These are phyloP conservation scores for Eumeta japonica DNA, from an alignment of 1,140 invertebrate species.

Conservation along the genomic window DNA sequence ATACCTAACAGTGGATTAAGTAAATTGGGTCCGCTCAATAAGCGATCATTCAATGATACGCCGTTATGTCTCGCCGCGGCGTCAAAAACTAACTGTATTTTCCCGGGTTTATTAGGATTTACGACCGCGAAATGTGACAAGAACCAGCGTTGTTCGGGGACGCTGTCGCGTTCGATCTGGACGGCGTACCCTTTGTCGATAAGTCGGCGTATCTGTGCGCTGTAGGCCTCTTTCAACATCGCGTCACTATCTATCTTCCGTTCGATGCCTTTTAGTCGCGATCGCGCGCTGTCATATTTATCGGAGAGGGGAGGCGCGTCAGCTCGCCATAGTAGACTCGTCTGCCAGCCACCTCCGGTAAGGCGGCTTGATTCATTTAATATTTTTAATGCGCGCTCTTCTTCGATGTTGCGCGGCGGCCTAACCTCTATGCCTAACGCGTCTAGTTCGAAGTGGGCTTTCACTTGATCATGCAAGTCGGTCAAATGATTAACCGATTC, in stretches of 20 bases:
- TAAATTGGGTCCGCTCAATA: slow-evolving; percentile 15
- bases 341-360: background rate
- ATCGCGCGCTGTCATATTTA: background rate
- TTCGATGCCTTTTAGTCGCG: background rate
- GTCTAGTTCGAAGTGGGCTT: background rate
- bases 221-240: background rate
- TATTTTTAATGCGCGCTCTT: background rate
- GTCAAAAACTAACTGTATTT: slow-evolving; percentile 16
- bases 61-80: slow-evolving; percentile 12
- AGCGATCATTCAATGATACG: slow-evolving; percentile 10
- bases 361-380: background rate
- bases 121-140: slow-evolving; percentile 13
- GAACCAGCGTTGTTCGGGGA: slow-evolving; percentile 2
- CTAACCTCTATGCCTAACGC: background rate
- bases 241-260: slow-evolving; percentile 2
- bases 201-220: background rate
- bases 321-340: background rate
- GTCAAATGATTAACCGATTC: background rate
- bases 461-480: slow-evolving; percentile 6
- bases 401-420: background rate
- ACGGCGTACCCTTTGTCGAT: slow-evolving; percentile 4
- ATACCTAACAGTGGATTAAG: slow-evolving; percentile 6
- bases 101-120: slow-evolving; percentile 10
- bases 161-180: background rate
- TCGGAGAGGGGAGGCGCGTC: background rate